Percentiles rank a stretch among this genome's conserved stretches.
Conservation (phyloP, 2,113 vertebrate genomes). For the Rallus limicola region DNA sequence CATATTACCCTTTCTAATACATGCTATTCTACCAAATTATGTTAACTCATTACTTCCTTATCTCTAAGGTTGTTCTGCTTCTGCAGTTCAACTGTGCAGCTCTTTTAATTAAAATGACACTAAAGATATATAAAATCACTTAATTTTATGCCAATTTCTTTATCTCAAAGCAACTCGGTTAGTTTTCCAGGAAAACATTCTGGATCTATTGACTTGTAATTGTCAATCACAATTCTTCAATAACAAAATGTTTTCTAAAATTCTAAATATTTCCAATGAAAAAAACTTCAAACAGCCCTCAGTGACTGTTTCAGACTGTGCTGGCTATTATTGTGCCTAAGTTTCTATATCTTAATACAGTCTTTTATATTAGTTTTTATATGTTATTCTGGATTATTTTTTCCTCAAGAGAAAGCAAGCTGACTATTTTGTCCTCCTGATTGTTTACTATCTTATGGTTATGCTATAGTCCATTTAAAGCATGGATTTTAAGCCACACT, state of each 20-base stretch:
- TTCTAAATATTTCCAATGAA: not conserved
- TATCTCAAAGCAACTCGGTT: not conserved
- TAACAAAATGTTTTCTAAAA: not conserved
- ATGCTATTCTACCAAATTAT: no score
- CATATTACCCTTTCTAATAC: no score
- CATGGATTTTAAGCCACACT: not conserved
- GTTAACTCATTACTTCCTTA: no score
- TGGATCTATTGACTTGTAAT: not conserved
- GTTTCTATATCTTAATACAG: not conserved
- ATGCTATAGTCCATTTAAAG: not conserved
- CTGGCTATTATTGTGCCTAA: not conserved
- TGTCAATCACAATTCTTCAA: not conserved
- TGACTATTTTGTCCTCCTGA: not conserved
- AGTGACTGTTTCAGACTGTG: not conserved
- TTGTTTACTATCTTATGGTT: not conserved
- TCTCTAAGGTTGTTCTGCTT: no score
- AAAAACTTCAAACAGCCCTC: not conserved
- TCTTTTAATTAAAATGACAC: no score
- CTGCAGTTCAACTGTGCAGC: no score
- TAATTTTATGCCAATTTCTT: no score
- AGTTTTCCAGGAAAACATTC: not conserved
- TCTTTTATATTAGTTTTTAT: not conserved
- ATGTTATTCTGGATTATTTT: not conserved
- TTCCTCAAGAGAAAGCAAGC: not conserved
- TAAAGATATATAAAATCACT: no score